Evolutionary conservation across 2,888 invertebrate species (phyloP).

Genomic region (Pasiphila rectangulata): DNA sequence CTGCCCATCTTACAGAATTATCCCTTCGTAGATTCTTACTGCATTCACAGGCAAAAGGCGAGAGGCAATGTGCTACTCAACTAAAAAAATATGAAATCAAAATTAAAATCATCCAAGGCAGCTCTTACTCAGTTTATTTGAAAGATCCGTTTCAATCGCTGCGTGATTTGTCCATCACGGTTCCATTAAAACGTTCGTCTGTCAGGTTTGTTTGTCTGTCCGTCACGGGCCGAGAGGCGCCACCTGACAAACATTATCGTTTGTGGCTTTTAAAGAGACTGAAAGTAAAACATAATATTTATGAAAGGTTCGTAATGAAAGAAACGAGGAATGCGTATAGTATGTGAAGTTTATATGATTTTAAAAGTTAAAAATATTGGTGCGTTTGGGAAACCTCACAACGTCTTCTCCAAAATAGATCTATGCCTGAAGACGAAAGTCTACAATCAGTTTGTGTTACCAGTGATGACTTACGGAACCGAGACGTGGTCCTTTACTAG

Average conservation of each 20-base stretch:
- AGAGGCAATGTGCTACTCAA: no score
- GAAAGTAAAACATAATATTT: conserved; percentile 9
- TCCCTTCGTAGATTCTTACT: no score
- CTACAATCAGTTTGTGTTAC: no score
- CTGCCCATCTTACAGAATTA: no score
- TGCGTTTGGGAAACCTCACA: no score
- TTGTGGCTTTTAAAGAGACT: conserved; percentile 15
- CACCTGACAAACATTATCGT: conserved; percentile 37
- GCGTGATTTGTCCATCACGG: conserved; percentile 32
- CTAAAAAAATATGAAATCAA: no score
- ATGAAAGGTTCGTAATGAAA: background rate
- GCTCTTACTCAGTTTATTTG: conserved; percentile 3
- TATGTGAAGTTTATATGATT: background rate
- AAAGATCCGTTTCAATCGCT: conserved; percentile 21
- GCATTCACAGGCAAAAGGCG: no score
- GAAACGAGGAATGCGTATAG: background rate
- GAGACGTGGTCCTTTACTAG: no score
- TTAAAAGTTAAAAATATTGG: background rate
- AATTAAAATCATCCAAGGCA: no score
- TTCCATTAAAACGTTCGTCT: conserved; percentile 46
- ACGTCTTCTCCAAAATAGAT: no score
- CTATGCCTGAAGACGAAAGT: no score
- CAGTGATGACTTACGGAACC: no score
- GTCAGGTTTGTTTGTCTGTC: conserved; percentile 46
- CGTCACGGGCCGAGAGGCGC: conserved; percentile 37